A percentile compares a stretch with the other conserved stretches of the same genome.
These are phyloP conservation scores for Rhagoletis zephyria DNA, from an alignment of 1,140 invertebrate genomes.

Conservation along the genomic window DNA sequence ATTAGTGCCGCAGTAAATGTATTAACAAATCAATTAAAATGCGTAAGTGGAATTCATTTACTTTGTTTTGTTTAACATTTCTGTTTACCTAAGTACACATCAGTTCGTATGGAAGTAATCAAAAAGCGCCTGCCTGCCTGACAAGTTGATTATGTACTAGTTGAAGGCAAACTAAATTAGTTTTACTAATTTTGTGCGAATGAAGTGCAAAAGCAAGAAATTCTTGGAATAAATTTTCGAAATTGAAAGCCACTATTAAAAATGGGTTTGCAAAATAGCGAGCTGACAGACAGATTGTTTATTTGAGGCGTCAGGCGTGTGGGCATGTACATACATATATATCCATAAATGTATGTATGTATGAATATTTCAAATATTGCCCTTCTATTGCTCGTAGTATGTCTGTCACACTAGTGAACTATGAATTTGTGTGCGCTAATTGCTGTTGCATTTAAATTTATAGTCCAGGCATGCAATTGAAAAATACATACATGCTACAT, in stretches of 20 bases:
- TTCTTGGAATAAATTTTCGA: background rate
- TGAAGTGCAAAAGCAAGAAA: background rate
- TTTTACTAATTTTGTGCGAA: slow-evolving; percentile 12
- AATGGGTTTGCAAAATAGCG: background rate
- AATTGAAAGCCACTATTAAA: background rate
- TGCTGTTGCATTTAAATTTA: background rate
- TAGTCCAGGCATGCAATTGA: background rate
- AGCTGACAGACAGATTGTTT: slow-evolving; percentile 6
- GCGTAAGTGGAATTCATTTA: slow-evolving; percentile 23
- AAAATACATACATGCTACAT: background rate
- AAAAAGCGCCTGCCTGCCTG: background rate
- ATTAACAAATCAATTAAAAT: slow-evolving; percentile 49
- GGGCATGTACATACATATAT: no score
- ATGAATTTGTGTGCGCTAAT: background rate
- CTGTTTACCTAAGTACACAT: background rate
- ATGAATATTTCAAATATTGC: background rate
- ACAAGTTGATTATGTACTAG: background rate
- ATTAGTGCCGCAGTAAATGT: slow-evolving; percentile 13
- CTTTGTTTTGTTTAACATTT: background rate
- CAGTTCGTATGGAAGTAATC: background rate
- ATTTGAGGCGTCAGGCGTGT: background rate
- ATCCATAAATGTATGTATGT: background rate
- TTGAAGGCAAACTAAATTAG: background rate
- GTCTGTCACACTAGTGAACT: background rate
- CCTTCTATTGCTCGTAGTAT: background rate